Conservation (phyloP, 35 echinoderm and acorn worm species). For the Chiridota heheva region DNA sequence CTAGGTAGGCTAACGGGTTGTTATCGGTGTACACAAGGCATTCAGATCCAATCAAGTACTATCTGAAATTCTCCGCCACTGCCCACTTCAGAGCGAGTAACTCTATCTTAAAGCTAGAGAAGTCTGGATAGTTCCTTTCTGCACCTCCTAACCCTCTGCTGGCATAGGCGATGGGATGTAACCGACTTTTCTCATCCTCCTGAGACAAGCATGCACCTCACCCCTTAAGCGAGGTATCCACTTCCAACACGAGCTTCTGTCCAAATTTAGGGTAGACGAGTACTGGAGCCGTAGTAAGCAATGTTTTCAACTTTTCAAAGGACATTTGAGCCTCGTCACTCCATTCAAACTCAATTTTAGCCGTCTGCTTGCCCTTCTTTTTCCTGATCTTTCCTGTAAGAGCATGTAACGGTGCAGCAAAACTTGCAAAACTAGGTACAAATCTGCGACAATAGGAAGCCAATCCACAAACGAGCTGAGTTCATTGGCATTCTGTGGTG, state of each 20-base stretch:
- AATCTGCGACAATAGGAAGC: conserved; percentile 57
- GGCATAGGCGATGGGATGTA: conserved; percentile 56
- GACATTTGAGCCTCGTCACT: conserved; percentile 19
- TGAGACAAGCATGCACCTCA: conserved; percentile 42
- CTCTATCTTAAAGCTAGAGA: conserved; percentile 58
- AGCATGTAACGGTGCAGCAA: conserved; percentile 37
- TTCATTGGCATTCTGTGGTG: conserved; percentile 13
- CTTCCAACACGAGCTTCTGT: conserved; percentile 36
- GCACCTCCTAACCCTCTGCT: conserved; percentile 44
- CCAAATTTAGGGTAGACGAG: conserved; percentile 52
- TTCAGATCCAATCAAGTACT: conserved; percentile 39
- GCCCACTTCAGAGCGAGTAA: conserved; percentile 54
- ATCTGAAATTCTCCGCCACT: conserved; percentile 49
- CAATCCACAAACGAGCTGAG: conserved; percentile 45
- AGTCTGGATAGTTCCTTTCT: conserved; percentile 42
- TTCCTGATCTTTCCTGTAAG: background rate
- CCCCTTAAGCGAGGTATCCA: conserved; percentile 48
- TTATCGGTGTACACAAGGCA: conserved; percentile 48
- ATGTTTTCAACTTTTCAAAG: conserved; percentile 27
- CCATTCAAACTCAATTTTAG: background rate
- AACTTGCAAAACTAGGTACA: conserved; percentile 36
- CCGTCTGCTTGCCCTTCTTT: background rate
- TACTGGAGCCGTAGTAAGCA: conserved; percentile 24
- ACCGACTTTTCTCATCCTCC: conserved; percentile 10
- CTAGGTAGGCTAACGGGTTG: conserved; percentile 50